Base-by-base conservation (phyloP, 2,113 vertebrate species). In the Lagenorhynchus albirostris region DNA sequence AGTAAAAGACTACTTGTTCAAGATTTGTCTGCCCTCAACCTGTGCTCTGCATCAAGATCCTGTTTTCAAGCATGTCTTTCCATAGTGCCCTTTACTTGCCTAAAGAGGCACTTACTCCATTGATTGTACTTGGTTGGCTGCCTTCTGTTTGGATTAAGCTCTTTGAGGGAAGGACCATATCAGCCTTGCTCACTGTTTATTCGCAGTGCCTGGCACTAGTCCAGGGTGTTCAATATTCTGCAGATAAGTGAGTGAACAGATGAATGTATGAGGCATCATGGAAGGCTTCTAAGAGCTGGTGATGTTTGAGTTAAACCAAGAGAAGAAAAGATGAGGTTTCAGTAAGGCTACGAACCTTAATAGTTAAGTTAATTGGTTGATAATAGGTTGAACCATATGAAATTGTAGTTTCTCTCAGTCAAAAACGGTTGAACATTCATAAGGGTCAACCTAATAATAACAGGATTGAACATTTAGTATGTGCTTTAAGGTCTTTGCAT, bases 261-360 rank as follows among this genome's bases (percentile, higher is more conserved):
- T 25, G n/a, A 58, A 21, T 8, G 2, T 55, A 2, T 12, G 60
- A 63, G 21, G 14, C 12, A 11, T 63, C 21, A 6, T 4, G 17
- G 44, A 63, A 67, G 76, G 10, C 12, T 82, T 60, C 60, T 36
- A 58, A 55, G 50, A 86, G 31, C 26, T 25, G 44, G 55, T 36
- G 41, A 91, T 53, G 18, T 6, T 65, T 91, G 41, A 91, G 12
- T 79, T 68, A 76, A 58, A 92, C 38, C 41, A 73, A 83, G 47
- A 47, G 67, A 63, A 65, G 41, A n/a, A 70, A 71, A 41, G 13
- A 62, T 2, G 26, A 87, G 20, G 4, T 33, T 88, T 67, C 29
- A 6, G 11, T 47, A 86, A 85, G 50, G 2, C 47, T 58, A 74
- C 71, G 29, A 33, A 71, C 26, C 73, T 93, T 26, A 20, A 50